phyloP scores from a whole-genome alignment of 2,113 vertebrate species.

The Excalfactoria chinensis region DNA sequence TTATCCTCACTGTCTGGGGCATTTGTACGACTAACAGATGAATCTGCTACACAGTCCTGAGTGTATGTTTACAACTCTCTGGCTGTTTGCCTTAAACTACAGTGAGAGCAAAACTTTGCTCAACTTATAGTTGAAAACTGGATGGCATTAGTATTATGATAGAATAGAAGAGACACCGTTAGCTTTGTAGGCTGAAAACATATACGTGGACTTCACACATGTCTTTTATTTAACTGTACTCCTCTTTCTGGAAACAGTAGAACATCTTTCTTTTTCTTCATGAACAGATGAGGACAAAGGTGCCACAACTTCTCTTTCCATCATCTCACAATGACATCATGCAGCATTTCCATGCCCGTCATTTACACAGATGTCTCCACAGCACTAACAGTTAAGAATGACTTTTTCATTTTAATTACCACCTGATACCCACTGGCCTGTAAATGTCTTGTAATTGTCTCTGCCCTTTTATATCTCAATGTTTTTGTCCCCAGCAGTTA shows the following conservation, averaged over 20 bases:
- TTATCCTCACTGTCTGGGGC: background rate
- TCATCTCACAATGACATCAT: background rate
- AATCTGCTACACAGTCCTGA: rapidly evolving
- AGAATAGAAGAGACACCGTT: rapidly evolving
- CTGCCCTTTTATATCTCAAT: background rate
- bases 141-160: background rate
- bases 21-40: background rate
- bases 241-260: background rate
- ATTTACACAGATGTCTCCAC: rapidly evolving
- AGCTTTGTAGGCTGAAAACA: background rate
- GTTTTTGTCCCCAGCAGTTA: background rate
- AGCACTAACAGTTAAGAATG: background rate
- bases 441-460: background rate
- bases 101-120: background rate
- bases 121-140: background rate
- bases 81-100: background rate
- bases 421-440: background rate
- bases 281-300: background rate
- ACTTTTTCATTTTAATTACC: background rate
- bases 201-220: background rate
- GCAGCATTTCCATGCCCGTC: rapidly evolving
- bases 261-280: background rate
- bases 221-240: background rate
- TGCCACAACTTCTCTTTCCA: background rate
- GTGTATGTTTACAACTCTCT: background rate